Base-by-base conservation (phyloP, 2,888 invertebrate genomes). In the Branchinecta sandiegonensis region DNA sequence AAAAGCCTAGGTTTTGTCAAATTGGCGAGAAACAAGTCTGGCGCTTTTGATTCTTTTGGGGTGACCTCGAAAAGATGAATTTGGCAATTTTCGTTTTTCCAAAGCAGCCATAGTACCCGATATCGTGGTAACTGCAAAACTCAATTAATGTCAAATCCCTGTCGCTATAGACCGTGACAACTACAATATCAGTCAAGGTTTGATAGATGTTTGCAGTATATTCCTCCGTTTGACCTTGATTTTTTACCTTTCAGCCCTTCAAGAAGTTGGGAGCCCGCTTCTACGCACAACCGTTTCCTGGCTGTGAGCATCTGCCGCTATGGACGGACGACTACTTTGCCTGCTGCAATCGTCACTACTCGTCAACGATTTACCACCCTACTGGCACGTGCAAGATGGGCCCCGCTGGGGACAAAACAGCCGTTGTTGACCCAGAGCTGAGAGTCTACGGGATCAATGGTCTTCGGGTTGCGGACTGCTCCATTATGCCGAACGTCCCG, bases 371-470 rank as follows among this genome's bases (percentile, higher is more conserved):
- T 70, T 87, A 79, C 74, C 86, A 87, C 78, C 86, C 85, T 1
- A 83, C 82, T 17, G 85, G 86, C 0, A 86, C 86, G 0, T 85
- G 85, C 75, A 86, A 85, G 75, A 87, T 86, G 86, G 86, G 86
- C 6, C 85, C 86, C 0, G 77, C 78, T 64, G 78, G 79, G 76
- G 86, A 86, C 73, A 76, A 76, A 7, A 77, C 79, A 1, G 84
- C 86, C 0, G 87, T 88, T 0, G 87, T 88, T 0, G 84, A 86
- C 75, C 81, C 83, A 1, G 79, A 81, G 72, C 77, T 87, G 67
- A 81, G 78, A 81, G 85, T 85, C 37, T 82, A 85, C 76, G 86
- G 86, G 0, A 77, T 87, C 2, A 82, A 83, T 74, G 79, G 84
- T 1, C 79, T 87, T 46, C 79, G 87, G 9, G 86, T 87, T 65